Evolutionary conservation across 2,113 vertebrate genomes (phyloP).

Genomic region (Eulemur macaco): DNA sequence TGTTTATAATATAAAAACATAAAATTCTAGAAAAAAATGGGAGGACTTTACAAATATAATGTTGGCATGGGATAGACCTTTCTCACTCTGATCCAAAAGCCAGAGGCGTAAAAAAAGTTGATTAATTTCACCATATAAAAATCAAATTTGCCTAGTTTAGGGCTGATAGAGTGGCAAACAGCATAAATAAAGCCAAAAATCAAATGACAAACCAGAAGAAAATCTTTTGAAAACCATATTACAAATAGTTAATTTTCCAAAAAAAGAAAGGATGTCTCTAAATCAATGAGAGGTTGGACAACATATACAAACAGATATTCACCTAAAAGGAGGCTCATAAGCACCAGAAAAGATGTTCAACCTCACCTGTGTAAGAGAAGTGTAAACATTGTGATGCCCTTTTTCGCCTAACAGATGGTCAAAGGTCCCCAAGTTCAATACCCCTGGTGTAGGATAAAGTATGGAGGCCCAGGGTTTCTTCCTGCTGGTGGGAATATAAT

Average conservation of each 20-base stretch:
- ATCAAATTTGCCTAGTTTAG: neutral
- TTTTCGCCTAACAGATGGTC: neutral
- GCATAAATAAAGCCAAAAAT: neutral
- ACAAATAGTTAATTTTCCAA: neutral
- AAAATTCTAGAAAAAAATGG: neutral
- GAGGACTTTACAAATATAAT: neutral
- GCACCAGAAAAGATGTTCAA: neutral
- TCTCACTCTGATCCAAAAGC: neutral
- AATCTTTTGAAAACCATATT: neutral
- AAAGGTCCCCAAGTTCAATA: neutral
- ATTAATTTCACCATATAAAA: neutral
- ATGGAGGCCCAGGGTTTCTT: neutral
- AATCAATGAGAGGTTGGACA: neutral
- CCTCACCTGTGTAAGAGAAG: neutral
- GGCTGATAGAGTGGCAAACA: neutral
- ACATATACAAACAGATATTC: neutral
- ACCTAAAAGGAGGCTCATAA: neutral
- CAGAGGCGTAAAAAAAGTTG: neutral
- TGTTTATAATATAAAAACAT: slow-evolving; percentile 29
- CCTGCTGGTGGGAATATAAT: neutral
- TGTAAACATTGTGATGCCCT: neutral
- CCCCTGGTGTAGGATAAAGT: neutral
- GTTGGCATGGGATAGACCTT: neutral
- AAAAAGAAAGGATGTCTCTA: neutral
- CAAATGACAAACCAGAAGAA: neutral